Base-by-base conservation (phyloP, 2,113 vertebrate species). In the Coturnix japonica region DNA sequence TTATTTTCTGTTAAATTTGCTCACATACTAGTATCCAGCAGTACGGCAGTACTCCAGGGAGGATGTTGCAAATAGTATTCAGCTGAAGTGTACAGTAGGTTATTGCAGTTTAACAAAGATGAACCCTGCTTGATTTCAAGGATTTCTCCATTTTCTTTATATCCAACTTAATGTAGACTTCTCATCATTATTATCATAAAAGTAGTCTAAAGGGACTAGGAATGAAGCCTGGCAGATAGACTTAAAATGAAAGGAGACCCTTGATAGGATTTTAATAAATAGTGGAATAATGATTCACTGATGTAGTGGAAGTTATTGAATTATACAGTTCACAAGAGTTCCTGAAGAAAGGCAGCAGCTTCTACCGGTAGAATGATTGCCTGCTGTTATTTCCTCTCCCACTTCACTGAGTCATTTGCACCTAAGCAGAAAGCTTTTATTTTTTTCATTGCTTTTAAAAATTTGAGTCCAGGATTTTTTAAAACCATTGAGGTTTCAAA, bases 61-160 rank as follows among this genome's bases (percentile, higher is more conserved):
- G 63, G 56, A 56, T 76, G 85, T 46, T 89, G 25, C 78, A 93
- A 94, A 92, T 67, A 87, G 64, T 66, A 79, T 91, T 92, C 81
- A 95, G 59, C 84, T 80, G 71, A 76, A 89, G 64, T 63, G 64
- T 96, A 70, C 67, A 30, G 75, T 85, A 76, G 86, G 63, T 96
- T 96, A 92, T 94, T 95, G 67, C 66, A 89, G 59, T 91, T 93
- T 87, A 87, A 87, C 83, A 66, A 87, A 90, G 64, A 92, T 64
- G 71, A 94, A 87, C 94, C 89, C 81, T 66, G 43, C 87, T 93
- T 92, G 91, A 92, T 96, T 94, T 95, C 56, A 60, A 96, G 84
- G 81, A 87, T 91, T 96, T 93, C 78, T 90, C 71, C 37, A 20
- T 95, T 93, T 96, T 86, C 84, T 90, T 93, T 89, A 59, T 80